Evolutionary conservation across 2,888 invertebrate genomes (phyloP).

Genomic region (Lissonota sp.): DNA sequence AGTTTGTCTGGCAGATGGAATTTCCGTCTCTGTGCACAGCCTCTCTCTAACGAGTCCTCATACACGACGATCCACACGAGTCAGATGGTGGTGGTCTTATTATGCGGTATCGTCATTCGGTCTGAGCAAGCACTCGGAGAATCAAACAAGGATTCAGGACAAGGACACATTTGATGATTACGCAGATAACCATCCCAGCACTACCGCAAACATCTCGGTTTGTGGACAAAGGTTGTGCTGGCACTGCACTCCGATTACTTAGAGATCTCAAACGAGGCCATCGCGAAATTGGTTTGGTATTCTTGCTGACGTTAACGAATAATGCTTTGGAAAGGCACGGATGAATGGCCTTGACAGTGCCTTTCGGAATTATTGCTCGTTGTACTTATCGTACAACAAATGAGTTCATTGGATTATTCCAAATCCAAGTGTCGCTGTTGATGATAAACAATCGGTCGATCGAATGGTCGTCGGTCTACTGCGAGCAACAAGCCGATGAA

Average conservation of each 20-base stretch:
- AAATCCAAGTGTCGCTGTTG: background rate
- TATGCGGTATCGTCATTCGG: constrained; percentile 30
- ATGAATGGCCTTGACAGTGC: background rate
- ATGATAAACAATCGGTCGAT: background rate
- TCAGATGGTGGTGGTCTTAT: background rate
- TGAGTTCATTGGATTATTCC: constrained; percentile 2
- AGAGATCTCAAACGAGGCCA: constrained; percentile 10
- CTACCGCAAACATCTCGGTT: constrained; percentile 45
- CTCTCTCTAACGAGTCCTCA: background rate
- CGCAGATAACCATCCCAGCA: constrained; percentile 23
- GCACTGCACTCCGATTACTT: constrained; percentile 35
- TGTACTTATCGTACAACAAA: background rate
- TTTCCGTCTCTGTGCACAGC: constrained; percentile 10
- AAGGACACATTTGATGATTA: constrained; percentile 32
- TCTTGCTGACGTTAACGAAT: constrained; percentile 11
- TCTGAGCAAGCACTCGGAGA: constrained; percentile 24
- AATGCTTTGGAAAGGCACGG: background rate
- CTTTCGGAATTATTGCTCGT: background rate
- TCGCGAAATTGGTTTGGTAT: constrained; percentile 21
- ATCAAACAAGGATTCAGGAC: constrained; percentile 39
- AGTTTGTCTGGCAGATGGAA: constrained; percentile 42
- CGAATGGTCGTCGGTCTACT: constrained; percentile 70
- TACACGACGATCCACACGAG: constrained; percentile 2
- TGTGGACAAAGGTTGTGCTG: constrained; percentile 21
- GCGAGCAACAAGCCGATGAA: constrained; percentile 71